A percentile compares a stretch with the other conserved stretches of the same genome.
These are phyloP conservation scores for Sphenopsis melanotis DNA, from an alignment of 2,797 vertebrate species.

Conservation along the genomic window DNA sequence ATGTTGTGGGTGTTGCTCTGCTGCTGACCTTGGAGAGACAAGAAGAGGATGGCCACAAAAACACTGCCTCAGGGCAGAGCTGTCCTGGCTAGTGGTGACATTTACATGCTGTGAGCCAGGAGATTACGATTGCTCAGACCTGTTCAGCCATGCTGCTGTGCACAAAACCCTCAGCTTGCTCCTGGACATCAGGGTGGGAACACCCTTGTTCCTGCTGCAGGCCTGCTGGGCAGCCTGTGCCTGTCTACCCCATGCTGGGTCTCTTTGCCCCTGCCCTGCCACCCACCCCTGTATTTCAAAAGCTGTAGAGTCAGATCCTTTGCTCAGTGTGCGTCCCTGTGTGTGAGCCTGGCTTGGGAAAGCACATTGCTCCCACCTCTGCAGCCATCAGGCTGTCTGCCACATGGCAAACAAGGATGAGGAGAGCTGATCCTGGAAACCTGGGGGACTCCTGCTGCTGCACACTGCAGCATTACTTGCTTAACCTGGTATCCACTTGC, in stretches of 20 bases:
- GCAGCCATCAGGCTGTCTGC: background rate
- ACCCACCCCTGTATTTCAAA: background rate
- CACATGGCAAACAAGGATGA: background rate
- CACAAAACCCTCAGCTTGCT: slow-evolving; percentile 29
- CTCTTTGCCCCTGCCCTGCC: background rate
- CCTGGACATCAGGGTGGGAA: slow-evolving; percentile 11
- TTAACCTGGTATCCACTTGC: background rate
- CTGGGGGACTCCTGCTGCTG: background rate
- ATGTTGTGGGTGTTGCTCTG: slow-evolving; percentile 23
- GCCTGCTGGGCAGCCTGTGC: slow-evolving; percentile 8
- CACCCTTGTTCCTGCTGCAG: background rate
- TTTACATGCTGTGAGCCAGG: slow-evolving; percentile 35
- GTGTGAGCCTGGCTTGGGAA: background rate
- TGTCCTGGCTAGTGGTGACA: slow-evolving; percentile 25
- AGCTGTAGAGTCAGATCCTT: background rate
- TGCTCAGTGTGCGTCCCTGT: background rate
- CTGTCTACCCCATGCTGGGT: background rate
- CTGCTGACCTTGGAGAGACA: slow-evolving; percentile 30
- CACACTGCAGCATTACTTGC: background rate
- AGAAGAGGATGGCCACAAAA: slow-evolving; percentile 3
- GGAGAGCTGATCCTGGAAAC: background rate
- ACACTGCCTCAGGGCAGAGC: slow-evolving; percentile 3
- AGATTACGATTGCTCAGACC: slow-evolving; percentile 39
- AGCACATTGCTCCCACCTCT: accelerated
- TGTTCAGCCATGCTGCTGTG: slow-evolving; percentile 47